Evolutionary conservation across 2,888 invertebrate species (phyloP), one percentile per base, ranked within the genome.

Genomic region (Polydrusus cervinus): DNA sequence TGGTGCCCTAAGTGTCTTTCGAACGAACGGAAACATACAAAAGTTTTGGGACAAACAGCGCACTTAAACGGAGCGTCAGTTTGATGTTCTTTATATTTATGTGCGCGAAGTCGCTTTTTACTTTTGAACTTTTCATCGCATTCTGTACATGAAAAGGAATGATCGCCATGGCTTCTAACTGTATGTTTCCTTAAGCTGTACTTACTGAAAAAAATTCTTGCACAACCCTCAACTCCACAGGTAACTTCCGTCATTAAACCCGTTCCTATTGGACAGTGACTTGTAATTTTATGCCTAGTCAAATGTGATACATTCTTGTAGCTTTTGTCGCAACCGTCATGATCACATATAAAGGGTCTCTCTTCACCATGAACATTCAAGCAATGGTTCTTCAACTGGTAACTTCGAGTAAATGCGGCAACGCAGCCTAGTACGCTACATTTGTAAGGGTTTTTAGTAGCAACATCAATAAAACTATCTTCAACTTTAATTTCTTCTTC

Each of bases 1-100:
- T 85, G 85, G 13, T 76, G 78, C 62, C 81, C 79, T 71, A 79
- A 81, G 72, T 85, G 85, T 70, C 81, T 83, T 45, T 79, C 82
- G 61, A 78, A 81, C 30, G 79, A 77, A 47, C 75, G 62, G 13
- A 51, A 72, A 30, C 79, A 79, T 20, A 75, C 62, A 78, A 85
- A 85, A 11, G 74, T 75, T 14, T 75, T 45, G 34, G 76, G 67
- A 74, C 85, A 85, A 16, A 73, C 55, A 18, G 78, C 78, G 76
- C 85, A 85, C 49, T 83, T 83, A 76, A 66, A 82, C 20, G 79
- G 68, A 10, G 79, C 76, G 65, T 79, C 77, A 16, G 78, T 79
- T 38, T 80, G 75, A 70, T 83, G 83, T n/a, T 69, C 45, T 71
- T 55, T 43, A 14, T 74, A 77, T 47, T 69, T 65, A 53, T 85